Evolutionary conservation across 2,797 vertebrate species (phyloP).

Genomic region (Sebastes reedi): DNA sequence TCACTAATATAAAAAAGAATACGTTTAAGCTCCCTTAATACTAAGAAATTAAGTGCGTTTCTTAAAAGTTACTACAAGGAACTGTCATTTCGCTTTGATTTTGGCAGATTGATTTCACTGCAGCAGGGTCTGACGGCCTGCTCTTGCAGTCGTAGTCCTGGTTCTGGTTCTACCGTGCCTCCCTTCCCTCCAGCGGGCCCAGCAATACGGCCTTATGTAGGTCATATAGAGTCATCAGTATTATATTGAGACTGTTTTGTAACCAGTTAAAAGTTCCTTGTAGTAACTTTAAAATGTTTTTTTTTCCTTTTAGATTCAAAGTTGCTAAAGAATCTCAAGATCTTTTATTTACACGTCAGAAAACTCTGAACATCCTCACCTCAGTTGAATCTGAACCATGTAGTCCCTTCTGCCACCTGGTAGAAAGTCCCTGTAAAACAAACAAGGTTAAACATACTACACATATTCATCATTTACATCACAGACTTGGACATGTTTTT

Average conservation of each 20-base stretch:
- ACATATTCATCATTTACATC: not conserved
- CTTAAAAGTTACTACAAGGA: not conserved
- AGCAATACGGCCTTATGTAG: not conserved
- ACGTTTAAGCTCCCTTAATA: not conserved
- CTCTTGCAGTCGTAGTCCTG: too few species aligned
- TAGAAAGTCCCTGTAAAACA: conserved; percentile 90
- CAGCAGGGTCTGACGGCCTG: not conserved
- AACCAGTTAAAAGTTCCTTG: not conserved
- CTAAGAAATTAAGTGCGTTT: not conserved
- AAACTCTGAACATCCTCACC: conserved; percentile 74
- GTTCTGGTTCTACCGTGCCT: too few species aligned
- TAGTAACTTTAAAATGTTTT: not conserved
- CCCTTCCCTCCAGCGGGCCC: too few species aligned
- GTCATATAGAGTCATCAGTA: not conserved
- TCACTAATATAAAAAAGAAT: not conserved
- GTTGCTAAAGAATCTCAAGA: not conserved
- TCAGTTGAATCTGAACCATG: conserved; percentile 96
- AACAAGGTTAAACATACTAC: not conserved
- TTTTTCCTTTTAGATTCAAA: not conserved
- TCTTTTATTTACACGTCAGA: not conserved
- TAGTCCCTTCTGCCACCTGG: conserved; percentile 96
- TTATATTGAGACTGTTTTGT: not conserved
- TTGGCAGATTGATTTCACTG: not conserved
- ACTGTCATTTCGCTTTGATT: not conserved
- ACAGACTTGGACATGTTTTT: not conserved